A percentile compares a stretch with the other conserved stretches of the same genome.
Evolutionary conservation across 1,140 invertebrate species (phyloP).

Genomic region (Drosophila novamexicana): DNA sequence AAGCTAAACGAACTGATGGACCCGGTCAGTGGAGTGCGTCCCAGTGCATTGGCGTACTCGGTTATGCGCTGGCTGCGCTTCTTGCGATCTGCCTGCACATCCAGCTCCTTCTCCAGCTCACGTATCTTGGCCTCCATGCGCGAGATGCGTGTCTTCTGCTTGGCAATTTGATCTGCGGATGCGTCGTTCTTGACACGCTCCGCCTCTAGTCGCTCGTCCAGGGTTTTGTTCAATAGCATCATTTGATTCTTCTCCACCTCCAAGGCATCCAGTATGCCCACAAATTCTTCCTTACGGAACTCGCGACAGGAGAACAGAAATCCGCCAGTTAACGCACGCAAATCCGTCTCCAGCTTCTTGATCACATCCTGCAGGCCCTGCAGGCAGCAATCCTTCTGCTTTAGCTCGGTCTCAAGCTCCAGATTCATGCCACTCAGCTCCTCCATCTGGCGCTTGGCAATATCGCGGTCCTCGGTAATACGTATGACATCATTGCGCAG

Average conservation of each 20-base stretch:
- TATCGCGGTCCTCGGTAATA: constrained; percentile 59
- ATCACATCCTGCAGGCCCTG: constrained; percentile 47
- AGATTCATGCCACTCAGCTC: constrained; percentile 66
- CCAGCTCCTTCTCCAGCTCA: constrained; percentile 77
- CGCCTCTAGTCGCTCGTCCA: constrained; percentile 85
- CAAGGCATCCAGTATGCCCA: constrained; percentile 84
- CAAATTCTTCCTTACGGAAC: constrained; percentile 80
- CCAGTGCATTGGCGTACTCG: constrained; percentile 67
- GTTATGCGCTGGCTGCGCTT: constrained; percentile 75
- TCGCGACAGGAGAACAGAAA: constrained; percentile 81
- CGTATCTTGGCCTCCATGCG: constrained; percentile 72
- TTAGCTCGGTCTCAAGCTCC: constrained; percentile 51
- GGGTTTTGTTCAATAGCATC: constrained; percentile 85
- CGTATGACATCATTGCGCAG: constrained; percentile 86
- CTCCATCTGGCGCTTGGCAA: constrained; percentile 50
- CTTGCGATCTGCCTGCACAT: constrained; percentile 70
- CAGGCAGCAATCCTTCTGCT: constrained; percentile 53
- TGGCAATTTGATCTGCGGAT: constrained; percentile 51
- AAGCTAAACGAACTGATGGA: constrained; percentile 74
- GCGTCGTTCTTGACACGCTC: constrained; percentile 82
- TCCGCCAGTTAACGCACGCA: constrained; percentile 72
- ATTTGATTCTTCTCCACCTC: constrained; percentile 86
- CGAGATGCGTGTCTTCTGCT: constrained; percentile 68
- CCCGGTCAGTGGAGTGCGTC: constrained; percentile 55
- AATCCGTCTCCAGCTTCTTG: constrained; percentile 70